Evolutionary conservation across 2,888 invertebrate species (phyloP).

Genomic region (Tortricodes alternella): DNA sequence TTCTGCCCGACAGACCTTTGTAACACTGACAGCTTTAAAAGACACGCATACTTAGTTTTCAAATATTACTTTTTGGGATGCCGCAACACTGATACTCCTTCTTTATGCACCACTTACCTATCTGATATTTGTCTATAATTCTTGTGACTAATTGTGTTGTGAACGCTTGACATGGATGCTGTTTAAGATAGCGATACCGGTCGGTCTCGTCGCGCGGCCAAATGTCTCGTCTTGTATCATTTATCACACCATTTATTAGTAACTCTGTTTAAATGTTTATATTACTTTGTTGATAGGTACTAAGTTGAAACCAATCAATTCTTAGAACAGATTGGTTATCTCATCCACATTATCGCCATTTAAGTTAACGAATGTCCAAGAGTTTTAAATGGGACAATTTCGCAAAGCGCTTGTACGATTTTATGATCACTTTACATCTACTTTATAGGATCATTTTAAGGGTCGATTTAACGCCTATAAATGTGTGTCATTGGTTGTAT

Average conservation of each 20-base stretch:
- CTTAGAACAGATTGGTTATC: neutral
- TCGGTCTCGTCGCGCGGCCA: slow-evolving; percentile 7
- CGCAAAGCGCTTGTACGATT: slow-evolving; percentile 59
- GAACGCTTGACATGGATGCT: slow-evolving; percentile 20
- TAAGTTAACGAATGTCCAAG: slow-evolving; percentile 27
- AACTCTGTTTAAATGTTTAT: slow-evolving; percentile 11
- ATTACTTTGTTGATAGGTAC: no score
- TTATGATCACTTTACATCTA: slow-evolving; percentile 63
- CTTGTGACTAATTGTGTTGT: slow-evolving; percentile 22
- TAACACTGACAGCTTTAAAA: slow-evolving; percentile 73
- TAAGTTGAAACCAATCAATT: neutral
- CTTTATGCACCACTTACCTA: slow-evolving; percentile 34
- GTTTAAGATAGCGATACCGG: slow-evolving; percentile 26
- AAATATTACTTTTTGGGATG: slow-evolving; percentile 68
- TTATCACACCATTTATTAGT: slow-evolving; percentile 27
- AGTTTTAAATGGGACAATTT: slow-evolving; percentile 50
- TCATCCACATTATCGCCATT: slow-evolving; percentile 16
- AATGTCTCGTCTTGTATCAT: slow-evolving; percentile 18
- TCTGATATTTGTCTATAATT: slow-evolving; percentile 20
- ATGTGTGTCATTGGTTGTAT: slow-evolving; percentile 57
- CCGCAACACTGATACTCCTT: slow-evolving; percentile 44
- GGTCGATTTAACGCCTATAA: slow-evolving; percentile 70
- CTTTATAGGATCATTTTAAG: slow-evolving; percentile 63
- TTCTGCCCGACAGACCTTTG: slow-evolving; percentile 75
- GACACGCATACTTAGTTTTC: slow-evolving; percentile 74